Evolutionary conservation across 2,113 vertebrate species (phyloP).

Genomic region (Esox niger): DNA sequence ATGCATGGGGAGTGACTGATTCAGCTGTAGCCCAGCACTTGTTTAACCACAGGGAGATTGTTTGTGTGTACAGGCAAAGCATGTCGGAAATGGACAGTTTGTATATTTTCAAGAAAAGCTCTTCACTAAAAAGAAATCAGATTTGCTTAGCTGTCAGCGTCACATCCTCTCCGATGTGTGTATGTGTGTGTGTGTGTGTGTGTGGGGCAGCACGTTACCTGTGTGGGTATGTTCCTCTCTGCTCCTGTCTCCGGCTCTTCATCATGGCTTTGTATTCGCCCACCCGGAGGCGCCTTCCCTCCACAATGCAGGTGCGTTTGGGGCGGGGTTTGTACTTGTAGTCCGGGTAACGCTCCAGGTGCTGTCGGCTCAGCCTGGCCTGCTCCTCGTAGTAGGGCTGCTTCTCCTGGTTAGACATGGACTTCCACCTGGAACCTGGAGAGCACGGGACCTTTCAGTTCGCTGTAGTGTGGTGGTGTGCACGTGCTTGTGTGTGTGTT

Average conservation of each 20-base stretch:
- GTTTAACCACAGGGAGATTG: conserved; percentile 23
- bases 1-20: conserved; percentile 23
- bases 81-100: neutral
- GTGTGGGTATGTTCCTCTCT: conserved; percentile 79
- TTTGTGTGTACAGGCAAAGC: conserved; percentile 14
- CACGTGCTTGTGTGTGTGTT: conserved; percentile 8
- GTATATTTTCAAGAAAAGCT: too few species aligned
- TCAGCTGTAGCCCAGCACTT: too few species aligned
- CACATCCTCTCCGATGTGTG: neutral
- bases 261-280: conserved; percentile 99
- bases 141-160: too few species aligned
- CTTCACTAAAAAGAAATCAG: too few species aligned
- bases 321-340: conserved; percentile 97
- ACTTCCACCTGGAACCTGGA: conserved; percentile 92
- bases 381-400: conserved; percentile 98
- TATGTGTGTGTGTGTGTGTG: neutral
- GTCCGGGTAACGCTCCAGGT: conserved; percentile 96
- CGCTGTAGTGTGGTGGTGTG: too few species aligned
- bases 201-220: conserved; percentile 78
- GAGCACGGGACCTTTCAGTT: neutral
- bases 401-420: conserved; percentile 98
- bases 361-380: conserved; percentile 92
- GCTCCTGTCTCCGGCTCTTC: conserved; percentile 92
- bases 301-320: conserved; percentile 96
- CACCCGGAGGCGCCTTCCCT: conserved; percentile 89